A percentile compares a stretch with the other conserved stretches of the same genome.
Conservation (phyloP, 2,888 invertebrate species). For the Esperia sulphurella region DNA sequence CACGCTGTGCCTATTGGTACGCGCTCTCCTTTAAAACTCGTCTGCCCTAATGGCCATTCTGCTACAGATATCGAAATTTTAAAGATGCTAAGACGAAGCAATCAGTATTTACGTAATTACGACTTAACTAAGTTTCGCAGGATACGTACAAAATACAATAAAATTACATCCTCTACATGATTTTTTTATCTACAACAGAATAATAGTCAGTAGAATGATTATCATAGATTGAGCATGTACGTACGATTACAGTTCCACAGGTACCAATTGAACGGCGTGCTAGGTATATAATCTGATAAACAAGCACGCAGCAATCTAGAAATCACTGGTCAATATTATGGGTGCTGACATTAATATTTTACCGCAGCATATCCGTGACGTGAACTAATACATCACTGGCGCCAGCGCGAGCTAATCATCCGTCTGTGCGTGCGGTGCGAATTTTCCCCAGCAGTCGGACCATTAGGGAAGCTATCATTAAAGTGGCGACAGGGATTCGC, state of each 20-base stretch:
- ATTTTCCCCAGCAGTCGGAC: slow-evolving; percentile 59
- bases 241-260: neutral
- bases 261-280: neutral
- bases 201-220: neutral
- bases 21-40: too few species aligned
- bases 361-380: slow-evolving; percentile 57
- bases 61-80: too few species aligned
- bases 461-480: slow-evolving; percentile 74
- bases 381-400: slow-evolving; percentile 66
- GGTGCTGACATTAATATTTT: slow-evolving; percentile 37
- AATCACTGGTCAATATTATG: slow-evolving; percentile 18
- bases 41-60: too few species aligned
- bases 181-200: too few species aligned
- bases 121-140: neutral
- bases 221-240: neutral
- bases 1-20: too few species aligned
- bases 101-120: too few species aligned
- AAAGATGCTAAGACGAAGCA: too few species aligned
- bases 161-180: neutral
- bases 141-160: neutral
- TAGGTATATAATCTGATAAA: neutral
- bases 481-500: slow-evolving; percentile 59
- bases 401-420: slow-evolving; percentile 58
- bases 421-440: slow-evolving; percentile 65
- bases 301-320: slow-evolving; percentile 3